These are phyloP conservation scores for Tenthredo livida DNA, from an alignment of 2,888 invertebrate genomes.

Conservation along the genomic window DNA sequence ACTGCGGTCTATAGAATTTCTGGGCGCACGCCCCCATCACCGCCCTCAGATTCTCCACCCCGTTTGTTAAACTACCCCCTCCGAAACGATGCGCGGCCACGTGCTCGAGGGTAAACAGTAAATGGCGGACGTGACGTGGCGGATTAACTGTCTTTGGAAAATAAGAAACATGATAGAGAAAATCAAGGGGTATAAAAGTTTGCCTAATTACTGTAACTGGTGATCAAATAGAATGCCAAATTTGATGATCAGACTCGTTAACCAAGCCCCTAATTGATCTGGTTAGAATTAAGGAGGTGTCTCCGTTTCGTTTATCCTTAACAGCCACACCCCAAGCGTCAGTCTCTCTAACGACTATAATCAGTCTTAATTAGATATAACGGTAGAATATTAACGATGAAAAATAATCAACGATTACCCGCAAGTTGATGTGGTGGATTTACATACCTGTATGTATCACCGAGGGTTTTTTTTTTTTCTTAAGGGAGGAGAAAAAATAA, in stretches of 20 bases:
- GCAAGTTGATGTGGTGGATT: neutral
- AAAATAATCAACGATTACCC: neutral
- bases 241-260: neutral
- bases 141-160: neutral
- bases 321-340: neutral
- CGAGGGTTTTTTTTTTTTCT: neutral
- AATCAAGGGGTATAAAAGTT: neutral
- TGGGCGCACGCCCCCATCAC: conserved; percentile 46
- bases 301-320: neutral
- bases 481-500: neutral
- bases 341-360: conserved; percentile 26
- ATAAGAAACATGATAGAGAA: neutral
- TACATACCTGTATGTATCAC: neutral
- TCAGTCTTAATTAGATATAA: conserved; percentile 35
- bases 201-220: neutral
- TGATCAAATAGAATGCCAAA: neutral
- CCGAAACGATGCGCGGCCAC: conserved; percentile 30
- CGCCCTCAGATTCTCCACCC: conserved; percentile 34
- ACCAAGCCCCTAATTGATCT: neutral
- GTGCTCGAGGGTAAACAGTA: conserved; percentile 39
- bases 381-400: conserved; percentile 2
- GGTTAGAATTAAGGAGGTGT: conserved; percentile 12
- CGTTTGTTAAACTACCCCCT: conserved; percentile 22
- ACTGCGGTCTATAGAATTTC: conserved; percentile 41
- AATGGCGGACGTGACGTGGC: conserved; percentile 28